phyloP scores from a whole-genome alignment of 1,140 invertebrate species.

The Macrobrachium nipponense region DNA sequence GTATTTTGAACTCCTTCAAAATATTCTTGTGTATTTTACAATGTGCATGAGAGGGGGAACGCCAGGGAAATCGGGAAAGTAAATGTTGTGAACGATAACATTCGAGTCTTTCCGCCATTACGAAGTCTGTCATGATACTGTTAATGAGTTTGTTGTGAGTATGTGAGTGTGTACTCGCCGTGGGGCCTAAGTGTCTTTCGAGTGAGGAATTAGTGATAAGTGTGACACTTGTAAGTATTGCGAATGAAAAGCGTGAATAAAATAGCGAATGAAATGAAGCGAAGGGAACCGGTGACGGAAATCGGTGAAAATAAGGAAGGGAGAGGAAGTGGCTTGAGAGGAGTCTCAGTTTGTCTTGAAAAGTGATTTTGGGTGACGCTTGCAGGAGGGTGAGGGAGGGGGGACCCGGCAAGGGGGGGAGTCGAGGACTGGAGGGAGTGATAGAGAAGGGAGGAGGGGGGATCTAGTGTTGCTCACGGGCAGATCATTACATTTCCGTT shows the following conservation, averaged over 20 bases:
- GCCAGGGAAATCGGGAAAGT: background rate
- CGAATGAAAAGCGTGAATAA: background rate
- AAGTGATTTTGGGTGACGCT: conserved; percentile 64
- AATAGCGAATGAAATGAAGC: background rate
- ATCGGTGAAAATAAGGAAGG: background rate
- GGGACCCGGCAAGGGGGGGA: background rate
- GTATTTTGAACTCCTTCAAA: too few species aligned
- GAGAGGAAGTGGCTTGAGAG: conserved; percentile 42
- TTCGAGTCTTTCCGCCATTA: conserved; percentile 57
- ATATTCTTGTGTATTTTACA: too few species aligned
- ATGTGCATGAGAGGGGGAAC: too few species aligned
- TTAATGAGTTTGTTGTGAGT: conserved; percentile 61
- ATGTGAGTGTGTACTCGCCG: conserved; percentile 34
- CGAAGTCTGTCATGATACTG: conserved; percentile 62
- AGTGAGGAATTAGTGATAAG: too few species aligned
- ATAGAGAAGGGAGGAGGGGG: background rate
- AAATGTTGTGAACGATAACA: conserved; percentile 18
- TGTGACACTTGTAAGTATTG: background rate
- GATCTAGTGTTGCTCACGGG: conserved; percentile 57
- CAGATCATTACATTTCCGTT: conserved; percentile 57
- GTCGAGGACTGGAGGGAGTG: background rate
- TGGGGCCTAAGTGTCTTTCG: conserved; percentile 28
- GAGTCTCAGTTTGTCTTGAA: conserved; percentile 59
- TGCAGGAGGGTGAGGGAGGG: conserved; percentile 40
- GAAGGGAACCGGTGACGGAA: background rate